Evolutionary conservation across 2,797 vertebrate genomes (phyloP).

Genomic region (Peromyscus aztecus): DNA sequence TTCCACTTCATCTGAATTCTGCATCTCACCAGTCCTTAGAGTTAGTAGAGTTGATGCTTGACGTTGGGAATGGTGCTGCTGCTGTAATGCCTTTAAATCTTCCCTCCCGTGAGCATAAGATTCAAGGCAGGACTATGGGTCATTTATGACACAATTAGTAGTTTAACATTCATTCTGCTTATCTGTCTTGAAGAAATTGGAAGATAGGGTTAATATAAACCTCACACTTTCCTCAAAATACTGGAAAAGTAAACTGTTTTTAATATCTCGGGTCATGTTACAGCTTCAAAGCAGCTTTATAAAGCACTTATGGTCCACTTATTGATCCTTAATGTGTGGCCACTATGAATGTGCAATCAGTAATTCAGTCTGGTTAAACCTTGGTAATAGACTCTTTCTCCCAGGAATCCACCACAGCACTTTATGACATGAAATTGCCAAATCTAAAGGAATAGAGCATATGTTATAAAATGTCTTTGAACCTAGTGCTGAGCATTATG

Average conservation of each 20-base stretch:
- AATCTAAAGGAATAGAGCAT: neutral
- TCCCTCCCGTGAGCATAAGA: neutral
- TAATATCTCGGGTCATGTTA: neutral
- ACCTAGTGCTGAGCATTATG: neutral
- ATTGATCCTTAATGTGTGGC: neutral
- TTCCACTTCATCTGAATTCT: neutral
- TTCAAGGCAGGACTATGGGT: neutral
- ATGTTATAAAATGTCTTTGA: neutral
- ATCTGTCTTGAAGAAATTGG: neutral
- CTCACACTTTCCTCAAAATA: neutral
- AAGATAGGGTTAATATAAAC: neutral
- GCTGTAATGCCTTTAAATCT: neutral
- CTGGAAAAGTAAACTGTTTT: slow-evolving; percentile 3
- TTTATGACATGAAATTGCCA: neutral
- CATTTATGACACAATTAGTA: slow-evolving; percentile 5
- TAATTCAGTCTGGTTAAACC: neutral
- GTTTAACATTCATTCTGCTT: neutral
- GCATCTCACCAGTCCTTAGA: neutral
- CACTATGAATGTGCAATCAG: neutral
- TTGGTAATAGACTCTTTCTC: neutral
- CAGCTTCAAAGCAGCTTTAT: neutral
- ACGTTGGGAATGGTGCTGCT: neutral
- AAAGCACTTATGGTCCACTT: neutral
- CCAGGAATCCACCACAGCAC: neutral
- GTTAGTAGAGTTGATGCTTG: neutral